Percentiles rank a stretch among this genome's conserved stretches.
phyloP scores from a whole-genome alignment of 2,113 vertebrate species.

The Syrrhaptes paradoxus region DNA sequence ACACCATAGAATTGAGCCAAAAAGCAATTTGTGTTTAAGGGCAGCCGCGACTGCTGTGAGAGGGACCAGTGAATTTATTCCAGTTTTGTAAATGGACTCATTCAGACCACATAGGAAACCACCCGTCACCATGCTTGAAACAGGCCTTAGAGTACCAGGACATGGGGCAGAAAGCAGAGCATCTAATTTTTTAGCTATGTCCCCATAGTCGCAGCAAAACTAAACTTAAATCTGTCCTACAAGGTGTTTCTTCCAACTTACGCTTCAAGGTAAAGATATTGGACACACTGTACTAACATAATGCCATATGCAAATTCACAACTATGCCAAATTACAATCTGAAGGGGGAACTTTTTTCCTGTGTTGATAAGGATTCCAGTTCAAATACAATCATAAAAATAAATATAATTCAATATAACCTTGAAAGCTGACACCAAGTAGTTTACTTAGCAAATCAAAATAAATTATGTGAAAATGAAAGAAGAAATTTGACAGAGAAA shows the following conservation, averaged over 20 bases:
- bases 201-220: background rate
- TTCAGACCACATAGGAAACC: background rate
- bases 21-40: background rate
- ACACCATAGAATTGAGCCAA: background rate
- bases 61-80: background rate
- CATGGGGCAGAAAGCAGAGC: background rate
- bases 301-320: background rate
- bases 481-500: background rate
- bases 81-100: background rate
- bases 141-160: background rate
- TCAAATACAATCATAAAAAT: conserved; percentile 5
- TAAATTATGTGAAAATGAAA: conserved; percentile 1
- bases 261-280: background rate
- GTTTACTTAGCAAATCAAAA: conserved; percentile 15
- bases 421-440: background rate
- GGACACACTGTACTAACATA: background rate
- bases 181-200: background rate
- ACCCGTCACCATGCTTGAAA: background rate
- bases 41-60: background rate
- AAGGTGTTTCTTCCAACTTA: background rate
- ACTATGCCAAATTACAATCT: background rate
- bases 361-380: background rate
- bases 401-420: background rate
- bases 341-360: background rate
- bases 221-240: background rate